Conservation (phyloP, 1,140 invertebrate species). For the Lysiphlebus fabarum region DNA sequence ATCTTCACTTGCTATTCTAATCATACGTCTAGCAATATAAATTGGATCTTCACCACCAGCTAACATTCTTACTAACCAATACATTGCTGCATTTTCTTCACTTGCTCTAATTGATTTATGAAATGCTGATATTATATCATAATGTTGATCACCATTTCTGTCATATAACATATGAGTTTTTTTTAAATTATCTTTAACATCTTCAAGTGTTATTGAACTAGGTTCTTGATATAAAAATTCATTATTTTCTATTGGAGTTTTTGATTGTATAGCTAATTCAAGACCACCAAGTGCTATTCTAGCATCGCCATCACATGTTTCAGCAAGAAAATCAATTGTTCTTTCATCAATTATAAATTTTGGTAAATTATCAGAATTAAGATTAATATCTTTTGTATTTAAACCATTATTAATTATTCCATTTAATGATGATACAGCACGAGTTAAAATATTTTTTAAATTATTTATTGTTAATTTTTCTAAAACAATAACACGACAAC, state of each 20-base stretch:
- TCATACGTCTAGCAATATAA: conserved; percentile 75
- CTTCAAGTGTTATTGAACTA: conserved; percentile 58
- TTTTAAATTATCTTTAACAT: conserved; percentile 63
- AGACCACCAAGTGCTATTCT: conserved; percentile 73
- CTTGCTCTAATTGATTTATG: conserved; percentile 84
- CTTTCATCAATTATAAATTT: conserved; percentile 59
- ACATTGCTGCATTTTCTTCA: conserved; percentile 77
- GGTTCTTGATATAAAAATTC: conserved; percentile 33
- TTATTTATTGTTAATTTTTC: conserved; percentile 65
- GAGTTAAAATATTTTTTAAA: conserved; percentile 63
- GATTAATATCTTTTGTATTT: conserved; percentile 28
- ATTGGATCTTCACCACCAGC: conserved; percentile 78
- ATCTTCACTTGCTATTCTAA: conserved; percentile 77
- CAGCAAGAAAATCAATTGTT: conserved; percentile 68
- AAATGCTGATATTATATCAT: conserved; percentile 77
- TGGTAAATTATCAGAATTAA: conserved; percentile 29
- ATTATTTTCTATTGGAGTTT: conserved; percentile 37
- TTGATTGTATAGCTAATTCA: conserved; percentile 66
- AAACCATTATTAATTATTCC: conserved; percentile 37
- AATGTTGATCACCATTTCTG: conserved; percentile 78
- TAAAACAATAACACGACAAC: conserved; percentile 73
- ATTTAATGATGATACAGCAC: conserved; percentile 54
- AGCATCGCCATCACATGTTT: conserved; percentile 79
- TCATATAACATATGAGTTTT: conserved; percentile 75
- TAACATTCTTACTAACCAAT: conserved; percentile 80